Evolutionary conservation across 2,113 vertebrate species (phyloP).

Genomic region (Gasterosteus aculeatus): DNA sequence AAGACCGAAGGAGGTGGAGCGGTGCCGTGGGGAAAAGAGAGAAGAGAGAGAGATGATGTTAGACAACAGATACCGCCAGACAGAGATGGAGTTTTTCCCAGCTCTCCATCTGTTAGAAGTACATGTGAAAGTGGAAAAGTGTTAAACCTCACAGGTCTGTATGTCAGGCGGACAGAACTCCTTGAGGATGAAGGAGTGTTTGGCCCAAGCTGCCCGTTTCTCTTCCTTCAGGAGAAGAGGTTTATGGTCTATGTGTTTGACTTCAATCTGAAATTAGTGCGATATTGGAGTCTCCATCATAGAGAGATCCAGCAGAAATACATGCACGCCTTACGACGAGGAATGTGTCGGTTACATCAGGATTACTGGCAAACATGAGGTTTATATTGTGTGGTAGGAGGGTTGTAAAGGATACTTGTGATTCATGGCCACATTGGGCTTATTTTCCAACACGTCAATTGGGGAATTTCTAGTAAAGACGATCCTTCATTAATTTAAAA

Average conservation of each 20-base stretch:
- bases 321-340: not conserved
- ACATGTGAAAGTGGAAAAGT: not conserved
- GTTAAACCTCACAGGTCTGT: conserved; percentile 15
- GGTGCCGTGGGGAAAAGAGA: conserved; percentile 10
- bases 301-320: too few relatives aligned
- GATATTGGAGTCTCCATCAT: conserved; percentile 32
- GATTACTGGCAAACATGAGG: not conserved
- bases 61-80: conserved; percentile 24
- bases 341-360: not conserved
- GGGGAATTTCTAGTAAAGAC: not conserved
- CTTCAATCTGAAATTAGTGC: conserved; percentile 31
- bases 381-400: not conserved
- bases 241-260: conserved; percentile 10
- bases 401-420: not conserved
- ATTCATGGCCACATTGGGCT: not conserved
- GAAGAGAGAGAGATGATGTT: conserved; percentile 36
- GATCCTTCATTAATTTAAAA: not conserved
- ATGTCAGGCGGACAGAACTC: not conserved
- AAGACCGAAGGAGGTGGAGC: conserved; percentile 32
- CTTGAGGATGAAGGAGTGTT: not conserved
- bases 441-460: not conserved
- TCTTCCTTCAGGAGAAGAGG: not conserved
- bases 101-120: conserved; percentile 11
- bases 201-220: conserved; percentile 10
- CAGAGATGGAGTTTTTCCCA: conserved; percentile 28